A percentile compares a stretch with the other conserved stretches of the same genome.
These are phyloP conservation scores for Drosophila borealis DNA, from an alignment of 2,888 invertebrate species.

Conservation along the genomic window DNA sequence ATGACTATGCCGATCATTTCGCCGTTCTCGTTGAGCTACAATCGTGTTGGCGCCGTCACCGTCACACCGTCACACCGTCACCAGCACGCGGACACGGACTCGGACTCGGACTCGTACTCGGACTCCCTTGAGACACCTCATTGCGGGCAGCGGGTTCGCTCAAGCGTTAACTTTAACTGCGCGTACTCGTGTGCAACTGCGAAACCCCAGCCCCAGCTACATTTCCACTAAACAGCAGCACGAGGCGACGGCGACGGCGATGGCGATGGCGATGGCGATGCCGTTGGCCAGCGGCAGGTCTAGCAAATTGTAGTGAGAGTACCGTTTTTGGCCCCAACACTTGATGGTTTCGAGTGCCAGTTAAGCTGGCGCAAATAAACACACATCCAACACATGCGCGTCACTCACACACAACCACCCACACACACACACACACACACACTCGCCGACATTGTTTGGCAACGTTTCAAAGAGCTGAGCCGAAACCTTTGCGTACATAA, in stretches of 20 bases:
- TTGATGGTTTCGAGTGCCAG: conserved; percentile 50
- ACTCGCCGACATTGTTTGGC: conserved; percentile 1
- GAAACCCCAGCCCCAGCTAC: conserved; percentile 17
- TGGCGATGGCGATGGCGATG: conserved; percentile 6
- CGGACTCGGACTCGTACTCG: conserved; percentile 6
- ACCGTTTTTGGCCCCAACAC: conserved; percentile 50
- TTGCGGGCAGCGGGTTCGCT: conserved; percentile 40
- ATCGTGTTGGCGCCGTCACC: conserved; percentile 38
- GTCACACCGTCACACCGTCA: conserved; percentile 16
- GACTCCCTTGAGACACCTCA: conserved; percentile 29
- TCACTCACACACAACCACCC: background rate
- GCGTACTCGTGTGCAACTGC: conserved; percentile 61
- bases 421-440: conserved; percentile 24
- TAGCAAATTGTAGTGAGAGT: conserved; percentile 46
- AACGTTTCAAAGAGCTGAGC: conserved; percentile 16
- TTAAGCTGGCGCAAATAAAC: conserved; percentile 41
- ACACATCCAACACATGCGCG: conserved; percentile 21
- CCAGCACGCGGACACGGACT: conserved; percentile 26
- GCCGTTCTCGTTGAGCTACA: conserved; percentile 67
- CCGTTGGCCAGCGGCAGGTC: conserved; percentile 26
- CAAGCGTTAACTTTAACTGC: conserved; percentile 59
- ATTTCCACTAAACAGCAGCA: conserved; percentile 11
- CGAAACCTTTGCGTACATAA: conserved; percentile 8
- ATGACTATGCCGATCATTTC: conserved; percentile 50
- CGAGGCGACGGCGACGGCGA: conserved; percentile 7